Percentiles rank a stretch among this genome's conserved stretches.
phyloP scores from a whole-genome alignment of 2,113 vertebrate species.

The Numida meleagris region DNA sequence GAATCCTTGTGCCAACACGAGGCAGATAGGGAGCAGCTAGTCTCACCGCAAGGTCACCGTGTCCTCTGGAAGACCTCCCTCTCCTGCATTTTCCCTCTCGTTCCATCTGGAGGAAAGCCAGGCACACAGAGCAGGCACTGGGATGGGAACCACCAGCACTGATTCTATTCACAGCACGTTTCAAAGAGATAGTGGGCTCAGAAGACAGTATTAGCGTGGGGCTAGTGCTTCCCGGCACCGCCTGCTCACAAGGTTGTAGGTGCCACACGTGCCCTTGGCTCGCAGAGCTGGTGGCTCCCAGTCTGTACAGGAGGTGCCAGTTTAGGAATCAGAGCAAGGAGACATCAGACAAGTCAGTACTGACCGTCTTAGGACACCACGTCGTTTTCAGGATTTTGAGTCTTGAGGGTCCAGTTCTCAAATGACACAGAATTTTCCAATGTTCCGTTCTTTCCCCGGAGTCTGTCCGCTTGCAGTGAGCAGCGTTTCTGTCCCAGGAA shows the following conservation, averaged over 20 bases:
- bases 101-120: conserved; percentile 42
- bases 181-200: background rate
- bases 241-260: background rate
- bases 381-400: background rate
- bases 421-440: background rate
- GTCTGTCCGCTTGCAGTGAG: background rate
- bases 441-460: background rate
- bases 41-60: conserved; percentile 5
- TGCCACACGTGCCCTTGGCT: background rate
- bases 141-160: background rate
- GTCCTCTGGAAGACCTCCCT: conserved; percentile 52
- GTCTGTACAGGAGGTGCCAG: background rate
- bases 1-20: conserved; percentile 32
- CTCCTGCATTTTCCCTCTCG: background rate
- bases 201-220: background rate
- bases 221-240: background rate
- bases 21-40: conserved; percentile 19
- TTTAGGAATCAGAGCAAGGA: background rate
- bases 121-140: accelerated
- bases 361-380: background rate
- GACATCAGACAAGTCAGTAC: background rate
- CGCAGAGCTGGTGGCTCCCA: background rate
- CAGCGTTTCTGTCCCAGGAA: background rate
- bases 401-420: background rate
- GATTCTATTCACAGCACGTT: background rate